Base-by-base conservation (phyloP, 2,797 vertebrate species). In the Phyllotis vaccarum region DNA sequence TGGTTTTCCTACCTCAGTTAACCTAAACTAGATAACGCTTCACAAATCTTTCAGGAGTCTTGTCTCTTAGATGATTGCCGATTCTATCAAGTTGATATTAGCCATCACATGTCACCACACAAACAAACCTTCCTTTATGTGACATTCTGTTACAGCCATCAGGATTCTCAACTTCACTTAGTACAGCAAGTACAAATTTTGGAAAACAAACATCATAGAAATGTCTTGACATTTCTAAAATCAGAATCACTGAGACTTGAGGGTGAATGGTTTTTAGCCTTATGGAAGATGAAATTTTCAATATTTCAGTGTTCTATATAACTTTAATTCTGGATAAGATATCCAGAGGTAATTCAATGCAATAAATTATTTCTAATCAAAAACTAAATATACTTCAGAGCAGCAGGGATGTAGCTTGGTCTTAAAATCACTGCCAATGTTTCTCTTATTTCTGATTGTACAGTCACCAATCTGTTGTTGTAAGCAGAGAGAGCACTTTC, bases 201-300 rank as follows among this genome's bases (percentile, higher is more conserved):
- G 46, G 37, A 19, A 70, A 60, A 70, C 68, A 72, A 93, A 96
- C 60, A 22, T 46, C 56, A 96, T n/a, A 14, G 10, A 29, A 60
- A 76, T 1, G 40, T 82, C 93, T 66, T 27, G n/a, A 60, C 21
- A 89, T 95, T 95, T 91, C 81, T 86, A 75, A 96, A 93, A 94
- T 89, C 43, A 83, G 78, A 89, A 94, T 92, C 58, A 92, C 82
- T 86, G 64, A 89, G 52, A 52, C n/a, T 21, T 54, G 64, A 96
- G 92, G 34, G 86, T 83, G 46, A 94, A 75, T 91, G 81, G 22
- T 89, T 95, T 95, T 83, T 86, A 92, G 52, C 8, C 17, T n/a
- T 83, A 46, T 4, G 56, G 8, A 93, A 93, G 93, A 94, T 66
- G 54, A 37, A 43, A 80, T 94, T 96, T 89, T 72, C 11, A 72